Evolutionary conservation across 2,113 vertebrate genomes (phyloP).

Genomic region (Scytalopus superciliaris): DNA sequence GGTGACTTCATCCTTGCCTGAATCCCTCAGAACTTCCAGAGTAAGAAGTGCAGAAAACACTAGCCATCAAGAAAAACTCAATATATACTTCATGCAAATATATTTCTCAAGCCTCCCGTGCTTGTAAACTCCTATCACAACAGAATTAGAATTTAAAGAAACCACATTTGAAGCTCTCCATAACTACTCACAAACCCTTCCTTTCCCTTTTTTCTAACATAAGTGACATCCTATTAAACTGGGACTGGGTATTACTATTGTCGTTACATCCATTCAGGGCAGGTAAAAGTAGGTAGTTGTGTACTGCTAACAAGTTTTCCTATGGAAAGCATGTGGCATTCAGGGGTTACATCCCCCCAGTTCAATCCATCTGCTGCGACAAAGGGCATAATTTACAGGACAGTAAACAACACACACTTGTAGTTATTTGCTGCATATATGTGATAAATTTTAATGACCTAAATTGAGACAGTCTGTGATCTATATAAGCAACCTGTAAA

Average conservation of each 20-base stretch:
- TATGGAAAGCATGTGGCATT: not conserved
- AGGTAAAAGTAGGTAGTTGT: not conserved
- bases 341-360: not conserved
- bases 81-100: not conserved
- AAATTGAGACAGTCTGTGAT: slow-evolving; percentile 6
- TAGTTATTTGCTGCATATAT: slow-evolving; percentile 10
- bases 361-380: not conserved
- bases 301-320: not conserved
- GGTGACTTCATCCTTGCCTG: not conserved
- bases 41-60: not conserved
- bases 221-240: not conserved
- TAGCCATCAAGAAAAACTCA: not conserved
- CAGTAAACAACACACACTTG: slow-evolving; percentile 2
- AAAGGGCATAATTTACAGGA: slow-evolving; percentile 22
- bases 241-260: not conserved
- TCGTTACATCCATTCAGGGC: not conserved
- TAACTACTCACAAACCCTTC: not conserved
- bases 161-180: not conserved
- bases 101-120: not conserved
- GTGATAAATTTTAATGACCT: slow-evolving; percentile 32
- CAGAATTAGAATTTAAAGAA: not conserved
- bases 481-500: slow-evolving; percentile 26
- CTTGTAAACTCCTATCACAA: not conserved
- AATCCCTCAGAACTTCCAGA: not conserved
- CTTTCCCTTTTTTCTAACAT: not conserved